Evolutionary conservation across 2,113 vertebrate genomes (phyloP).

Genomic region (Bufo gargarizans): DNA sequence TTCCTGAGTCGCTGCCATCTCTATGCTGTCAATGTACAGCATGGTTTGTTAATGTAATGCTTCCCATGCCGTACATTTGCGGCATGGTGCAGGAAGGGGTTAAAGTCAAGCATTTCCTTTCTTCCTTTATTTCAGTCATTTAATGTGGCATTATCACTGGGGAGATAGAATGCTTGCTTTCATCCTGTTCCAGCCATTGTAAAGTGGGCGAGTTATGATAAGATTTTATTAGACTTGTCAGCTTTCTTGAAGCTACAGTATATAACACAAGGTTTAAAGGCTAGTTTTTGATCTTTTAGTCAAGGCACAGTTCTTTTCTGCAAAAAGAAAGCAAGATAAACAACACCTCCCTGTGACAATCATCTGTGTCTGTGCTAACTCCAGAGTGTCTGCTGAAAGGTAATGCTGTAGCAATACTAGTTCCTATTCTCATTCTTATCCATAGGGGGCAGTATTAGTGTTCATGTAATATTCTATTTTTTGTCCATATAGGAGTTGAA

Average conservation of each 20-base stretch:
- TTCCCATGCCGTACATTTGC: no score
- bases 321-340: background rate
- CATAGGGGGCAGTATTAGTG: no score
- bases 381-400: background rate
- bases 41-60: no score
- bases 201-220: constrained; percentile 23
- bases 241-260: constrained; percentile 32
- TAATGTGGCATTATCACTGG: constrained; percentile 6
- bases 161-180: constrained; percentile 24
- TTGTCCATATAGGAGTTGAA: no score
- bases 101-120: constrained; percentile 21
- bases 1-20: no score
- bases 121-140: background rate
- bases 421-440: no score
- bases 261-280: constrained; percentile 40
- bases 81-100: no score
- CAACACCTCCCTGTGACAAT: background rate
- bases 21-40: no score
- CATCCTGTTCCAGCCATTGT: constrained; percentile 44
- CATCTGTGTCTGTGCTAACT: background rate
- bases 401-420: no score
- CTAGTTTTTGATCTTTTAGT: constrained; percentile 27
- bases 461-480: no score
- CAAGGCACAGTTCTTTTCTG: background rate
- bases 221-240: constrained; percentile 22